These are phyloP conservation scores for Axea sp. DNA, from an alignment of 2,888 invertebrate species.

Conservation along the genomic window DNA sequence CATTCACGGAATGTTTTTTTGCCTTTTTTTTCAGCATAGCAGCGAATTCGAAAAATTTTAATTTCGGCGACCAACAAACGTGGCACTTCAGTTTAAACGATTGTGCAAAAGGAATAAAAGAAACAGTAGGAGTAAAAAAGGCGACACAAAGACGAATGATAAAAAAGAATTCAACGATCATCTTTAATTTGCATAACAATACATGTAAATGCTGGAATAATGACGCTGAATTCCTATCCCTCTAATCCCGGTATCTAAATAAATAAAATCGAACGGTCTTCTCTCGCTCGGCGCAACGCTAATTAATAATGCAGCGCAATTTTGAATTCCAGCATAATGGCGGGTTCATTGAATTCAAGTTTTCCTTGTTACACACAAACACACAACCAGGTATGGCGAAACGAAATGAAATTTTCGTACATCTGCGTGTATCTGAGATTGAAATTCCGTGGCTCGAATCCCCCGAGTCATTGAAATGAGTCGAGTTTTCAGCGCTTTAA, in stretches of 20 bases:
- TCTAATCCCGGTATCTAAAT: constrained; percentile 34
- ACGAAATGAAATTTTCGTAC: constrained; percentile 61
- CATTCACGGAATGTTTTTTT: constrained; percentile 1
- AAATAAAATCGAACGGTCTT: constrained; percentile 16
- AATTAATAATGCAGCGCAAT: constrained; percentile 51
- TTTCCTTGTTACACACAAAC: background rate
- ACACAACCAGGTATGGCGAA: constrained; percentile 10
- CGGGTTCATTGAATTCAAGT: constrained; percentile 47
- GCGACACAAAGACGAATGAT: constrained; percentile 2
- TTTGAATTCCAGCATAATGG: constrained; percentile 39
- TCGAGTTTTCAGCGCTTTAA: constrained; percentile 49
- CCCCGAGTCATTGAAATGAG: constrained; percentile 56
- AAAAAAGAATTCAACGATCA: background rate
- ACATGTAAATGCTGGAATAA: constrained; percentile 6
- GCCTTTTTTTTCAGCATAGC: background rate
- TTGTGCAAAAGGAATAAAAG: background rate
- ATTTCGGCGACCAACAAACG: constrained; percentile 13
- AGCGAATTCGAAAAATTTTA: constrained; percentile 27
- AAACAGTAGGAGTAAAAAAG: background rate
- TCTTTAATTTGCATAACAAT: constrained; percentile 31
- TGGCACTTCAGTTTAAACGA: constrained; percentile 12
- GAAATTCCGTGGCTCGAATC: constrained; percentile 56
- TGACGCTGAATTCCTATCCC: constrained; percentile 18
- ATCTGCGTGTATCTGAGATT: constrained; percentile 54
- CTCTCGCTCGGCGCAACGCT: background rate